These are phyloP conservation scores for Danio rerio DNA, from an alignment of 2,113 vertebrate genomes.

Conservation along the genomic window GRCz12tu NC_133176.1:10753501-10754000, in stretches of 20 bases:
- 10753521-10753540: constrained; percentile 35
- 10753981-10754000: too few relatives aligned
- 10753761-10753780: too few relatives aligned
- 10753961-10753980: too few relatives aligned
- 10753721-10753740: constrained; percentile 5
- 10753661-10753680: constrained; percentile 29
- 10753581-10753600: constrained; percentile 16
- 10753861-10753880: too few relatives aligned
- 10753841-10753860: neutral
- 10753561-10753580: constrained; percentile 32
- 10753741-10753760: neutral
- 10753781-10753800: neutral
- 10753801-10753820: neutral
- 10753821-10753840: neutral
- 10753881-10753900: too few relatives aligned
- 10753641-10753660: constrained; percentile 28
- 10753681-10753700: constrained; percentile 28
- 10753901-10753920: too few relatives aligned
- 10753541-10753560: constrained; percentile 38
- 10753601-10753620: constrained; percentile 22
- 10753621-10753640: constrained; percentile 33
- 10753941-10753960: too few relatives aligned
- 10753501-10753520: constrained; percentile 16
- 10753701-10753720: constrained; percentile 33
- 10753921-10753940: too few relatives aligned